These are phyloP conservation scores for Petromus typicus DNA, from an alignment of 2,113 vertebrate species.

Conservation along the genomic window DNA sequence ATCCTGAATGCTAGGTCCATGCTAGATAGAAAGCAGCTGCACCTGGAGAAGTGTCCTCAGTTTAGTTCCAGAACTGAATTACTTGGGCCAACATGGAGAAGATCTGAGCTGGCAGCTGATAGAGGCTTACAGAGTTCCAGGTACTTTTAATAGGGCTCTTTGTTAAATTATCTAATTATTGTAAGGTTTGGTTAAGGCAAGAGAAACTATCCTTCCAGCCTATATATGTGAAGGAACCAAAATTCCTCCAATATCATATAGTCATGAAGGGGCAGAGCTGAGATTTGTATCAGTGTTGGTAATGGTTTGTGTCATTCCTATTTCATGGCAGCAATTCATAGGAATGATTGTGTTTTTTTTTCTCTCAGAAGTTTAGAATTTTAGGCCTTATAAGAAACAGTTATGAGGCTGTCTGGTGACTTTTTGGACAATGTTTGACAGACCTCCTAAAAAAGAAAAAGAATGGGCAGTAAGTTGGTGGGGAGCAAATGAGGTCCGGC, in stretches of 20 bases:
- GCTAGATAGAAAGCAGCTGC: not conserved
- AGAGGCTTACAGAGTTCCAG: not conserved
- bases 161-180: not conserved
- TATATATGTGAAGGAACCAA: not conserved
- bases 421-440: not conserved
- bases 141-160: not conserved
- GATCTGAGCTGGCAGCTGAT: not conserved
- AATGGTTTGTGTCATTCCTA: not conserved
- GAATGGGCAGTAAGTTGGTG: no score
- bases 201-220: not conserved
- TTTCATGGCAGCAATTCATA: not conserved
- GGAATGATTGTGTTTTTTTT: not conserved
- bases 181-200: not conserved
- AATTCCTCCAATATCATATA: not conserved
- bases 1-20: not conserved
- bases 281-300: not conserved
- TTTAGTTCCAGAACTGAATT: slow-evolving; percentile 35
- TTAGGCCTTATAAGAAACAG: not conserved
- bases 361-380: slow-evolving; percentile 9
- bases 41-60: not conserved
- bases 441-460: not conserved
- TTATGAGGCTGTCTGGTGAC: not conserved
- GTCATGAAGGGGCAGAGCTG: not conserved
- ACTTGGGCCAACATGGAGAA: not conserved
- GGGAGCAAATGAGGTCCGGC: not conserved